A percentile compares a stretch with the other conserved stretches of the same genome.
These are phyloP conservation scores for Leucoma salicis DNA, from an alignment of 2,888 invertebrate species.

Conservation along the genomic window DNA sequence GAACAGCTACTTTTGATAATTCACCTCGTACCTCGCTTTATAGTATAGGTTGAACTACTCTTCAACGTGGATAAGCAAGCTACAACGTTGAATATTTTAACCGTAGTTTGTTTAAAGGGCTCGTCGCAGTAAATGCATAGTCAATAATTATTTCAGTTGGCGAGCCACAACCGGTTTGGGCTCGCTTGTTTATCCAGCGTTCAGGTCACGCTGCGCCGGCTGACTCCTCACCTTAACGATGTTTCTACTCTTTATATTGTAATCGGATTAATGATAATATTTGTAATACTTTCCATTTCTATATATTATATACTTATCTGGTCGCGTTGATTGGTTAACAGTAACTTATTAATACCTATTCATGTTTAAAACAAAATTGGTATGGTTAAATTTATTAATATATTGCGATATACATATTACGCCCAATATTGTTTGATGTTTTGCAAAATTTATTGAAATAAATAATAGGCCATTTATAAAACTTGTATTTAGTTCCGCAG, in stretches of 20 bases:
- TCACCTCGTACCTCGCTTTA: too few relatives aligned
- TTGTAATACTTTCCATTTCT: not conserved
- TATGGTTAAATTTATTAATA: too few relatives aligned
- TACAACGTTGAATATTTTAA: not conserved
- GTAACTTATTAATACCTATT: too few relatives aligned
- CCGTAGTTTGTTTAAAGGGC: not conserved
- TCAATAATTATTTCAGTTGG: not conserved
- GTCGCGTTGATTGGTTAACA: not conserved
- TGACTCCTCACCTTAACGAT: not conserved
- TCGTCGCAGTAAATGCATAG: not conserved
- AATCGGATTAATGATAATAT: not conserved
- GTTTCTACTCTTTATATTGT: not conserved
- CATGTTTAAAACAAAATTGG: too few relatives aligned
- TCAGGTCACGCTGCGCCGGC: not conserved
- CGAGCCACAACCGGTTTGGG: conserved; percentile 1
- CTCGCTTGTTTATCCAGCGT: conserved; percentile 3
- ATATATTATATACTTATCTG: not conserved
- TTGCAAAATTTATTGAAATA: too few relatives aligned
- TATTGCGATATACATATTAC: too few relatives aligned
- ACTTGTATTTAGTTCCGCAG: too few relatives aligned
- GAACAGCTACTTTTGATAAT: too few relatives aligned
- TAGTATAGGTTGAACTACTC: too few relatives aligned
- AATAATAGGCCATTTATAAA: too few relatives aligned
- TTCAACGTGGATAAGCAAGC: too few relatives aligned
- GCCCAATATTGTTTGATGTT: too few relatives aligned